Percentiles rank a stretch among this genome's conserved stretches.
These are phyloP conservation scores for Oscheius onirici DNA, from an alignment of 2,888 invertebrate species.

Conservation along the genomic window DNA sequence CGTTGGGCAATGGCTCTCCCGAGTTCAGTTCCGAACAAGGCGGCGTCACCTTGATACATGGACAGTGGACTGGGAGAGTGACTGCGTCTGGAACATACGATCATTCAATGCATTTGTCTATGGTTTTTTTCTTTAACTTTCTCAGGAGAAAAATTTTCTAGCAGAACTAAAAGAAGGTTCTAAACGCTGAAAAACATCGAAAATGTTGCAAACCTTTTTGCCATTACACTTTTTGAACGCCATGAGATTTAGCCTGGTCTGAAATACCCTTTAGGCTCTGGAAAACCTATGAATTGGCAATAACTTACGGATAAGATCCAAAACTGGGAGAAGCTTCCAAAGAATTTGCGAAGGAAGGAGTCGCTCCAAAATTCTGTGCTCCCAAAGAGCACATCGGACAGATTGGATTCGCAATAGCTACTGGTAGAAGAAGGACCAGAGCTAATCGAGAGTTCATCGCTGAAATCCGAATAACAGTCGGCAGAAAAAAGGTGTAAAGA, in stretches of 20 bases:
- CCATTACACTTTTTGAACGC: too few species aligned
- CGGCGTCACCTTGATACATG: constrained; percentile 29
- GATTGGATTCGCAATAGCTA: constrained; percentile 13
- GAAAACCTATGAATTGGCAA: neutral
- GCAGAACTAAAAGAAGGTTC: too few species aligned
- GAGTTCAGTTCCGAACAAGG: constrained; percentile 29
- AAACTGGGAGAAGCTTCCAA: constrained; percentile 2
- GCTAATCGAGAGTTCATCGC: neutral
- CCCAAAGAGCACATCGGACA: constrained; percentile 35
- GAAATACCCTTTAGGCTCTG: neutral
- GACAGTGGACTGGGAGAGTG: constrained; percentile 6
- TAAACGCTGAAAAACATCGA: too few species aligned
- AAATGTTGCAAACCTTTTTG: too few species aligned
- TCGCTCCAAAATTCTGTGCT: neutral
- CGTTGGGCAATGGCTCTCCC: constrained; percentile 32
- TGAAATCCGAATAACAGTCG: neutral
- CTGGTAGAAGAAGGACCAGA: neutral
- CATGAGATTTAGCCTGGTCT: too few species aligned
- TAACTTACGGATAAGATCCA: constrained; percentile 17
- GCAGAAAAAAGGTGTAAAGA: neutral
- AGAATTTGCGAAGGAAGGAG: neutral
- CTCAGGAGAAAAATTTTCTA: too few species aligned
- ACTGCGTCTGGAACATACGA: neutral
- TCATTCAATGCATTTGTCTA: too few species aligned
- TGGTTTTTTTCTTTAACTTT: too few species aligned